A percentile compares a stretch with the other conserved stretches of the same genome.
These are phyloP conservation scores for Reinhardtius hippoglossoides DNA, from an alignment of 2,113 vertebrate genomes.

Conservation along the genomic window DNA sequence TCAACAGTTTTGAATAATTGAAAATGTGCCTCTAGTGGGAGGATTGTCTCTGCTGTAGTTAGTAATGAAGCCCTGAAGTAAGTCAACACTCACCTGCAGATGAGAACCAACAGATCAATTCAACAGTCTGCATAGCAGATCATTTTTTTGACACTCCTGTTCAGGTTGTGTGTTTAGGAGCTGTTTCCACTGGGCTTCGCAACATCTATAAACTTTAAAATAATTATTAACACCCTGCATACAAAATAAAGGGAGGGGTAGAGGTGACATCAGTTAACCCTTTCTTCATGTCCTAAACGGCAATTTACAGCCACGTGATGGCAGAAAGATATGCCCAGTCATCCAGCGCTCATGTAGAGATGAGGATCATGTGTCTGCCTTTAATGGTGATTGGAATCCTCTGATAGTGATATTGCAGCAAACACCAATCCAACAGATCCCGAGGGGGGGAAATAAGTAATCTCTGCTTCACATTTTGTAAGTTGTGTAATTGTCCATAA, in stretches of 20 bases:
- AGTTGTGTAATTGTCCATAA: not conserved
- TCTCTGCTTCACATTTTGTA: not conserved
- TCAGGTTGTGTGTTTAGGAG: too few species aligned
- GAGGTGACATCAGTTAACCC: too few species aligned
- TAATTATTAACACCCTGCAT: too few species aligned
- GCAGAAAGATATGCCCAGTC: not conserved
- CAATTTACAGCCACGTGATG: not conserved
- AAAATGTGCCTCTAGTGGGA: not conserved
- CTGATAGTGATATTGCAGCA: not conserved
- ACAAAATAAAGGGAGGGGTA: too few species aligned
- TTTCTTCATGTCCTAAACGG: too few species aligned
- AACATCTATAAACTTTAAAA: not conserved
- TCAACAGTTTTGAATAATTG: not conserved
- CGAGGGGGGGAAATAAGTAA: not conserved
- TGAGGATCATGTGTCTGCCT: not conserved
- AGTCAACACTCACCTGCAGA: too few species aligned
- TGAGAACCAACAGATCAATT: not conserved
- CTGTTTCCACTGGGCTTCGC: not conserved
- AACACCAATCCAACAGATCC: not conserved
- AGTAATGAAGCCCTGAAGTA: too few species aligned
- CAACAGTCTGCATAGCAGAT: too few species aligned
- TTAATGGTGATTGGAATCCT: not conserved
- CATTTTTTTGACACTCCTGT: too few species aligned
- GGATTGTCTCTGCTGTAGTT: too few species aligned
- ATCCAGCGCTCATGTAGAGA: not conserved